Evolutionary conservation across 2,113 vertebrate genomes (phyloP).

Genomic region (Hippocampus mohnikei): DNA sequence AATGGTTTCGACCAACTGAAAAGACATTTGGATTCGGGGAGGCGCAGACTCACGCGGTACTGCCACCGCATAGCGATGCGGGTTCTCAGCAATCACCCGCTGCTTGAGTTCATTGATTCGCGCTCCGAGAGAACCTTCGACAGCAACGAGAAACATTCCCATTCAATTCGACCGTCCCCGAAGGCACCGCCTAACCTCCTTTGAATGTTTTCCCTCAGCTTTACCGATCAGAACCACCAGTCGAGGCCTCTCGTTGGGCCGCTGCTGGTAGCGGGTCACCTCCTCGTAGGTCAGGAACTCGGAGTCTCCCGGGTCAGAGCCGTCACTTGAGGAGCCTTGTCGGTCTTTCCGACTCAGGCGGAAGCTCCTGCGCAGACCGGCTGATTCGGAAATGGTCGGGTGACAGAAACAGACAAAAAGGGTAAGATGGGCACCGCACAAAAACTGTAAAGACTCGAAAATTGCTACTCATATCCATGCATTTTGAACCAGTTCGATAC

Average conservation of each 20-base stretch:
- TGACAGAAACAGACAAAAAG: not conserved
- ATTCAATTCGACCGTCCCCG: not conserved
- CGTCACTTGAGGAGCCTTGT: conserved; percentile 71
- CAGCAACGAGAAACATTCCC: not conserved
- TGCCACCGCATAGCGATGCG: conserved; percentile 88
- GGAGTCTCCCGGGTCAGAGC: conserved; percentile 50
- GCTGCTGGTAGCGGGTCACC: conserved; percentile 88
- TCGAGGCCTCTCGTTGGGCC: conserved; percentile 79
- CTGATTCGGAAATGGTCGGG: conserved; percentile 52
- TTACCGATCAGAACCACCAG: conserved; percentile 91
- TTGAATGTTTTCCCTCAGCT: conserved; percentile 27
- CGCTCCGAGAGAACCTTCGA: conserved; percentile 86
- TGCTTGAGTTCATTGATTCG: conserved; percentile 90
- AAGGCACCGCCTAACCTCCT: not conserved
- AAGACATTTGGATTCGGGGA: not conserved
- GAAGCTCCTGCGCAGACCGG: conserved; percentile 90
- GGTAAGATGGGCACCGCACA: not conserved
- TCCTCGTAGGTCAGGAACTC: conserved; percentile 89
- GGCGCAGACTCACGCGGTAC: conserved; percentile 84
- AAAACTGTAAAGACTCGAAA: not conserved
- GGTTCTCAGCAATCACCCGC: conserved; percentile 89
- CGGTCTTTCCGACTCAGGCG: conserved; percentile 86
- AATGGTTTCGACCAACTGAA: not conserved
- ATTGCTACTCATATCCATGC: not conserved
- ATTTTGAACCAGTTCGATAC: not conserved